Conservation (phyloP, 2,888 invertebrate genomes). For the Oxyteleia sp. region DNA sequence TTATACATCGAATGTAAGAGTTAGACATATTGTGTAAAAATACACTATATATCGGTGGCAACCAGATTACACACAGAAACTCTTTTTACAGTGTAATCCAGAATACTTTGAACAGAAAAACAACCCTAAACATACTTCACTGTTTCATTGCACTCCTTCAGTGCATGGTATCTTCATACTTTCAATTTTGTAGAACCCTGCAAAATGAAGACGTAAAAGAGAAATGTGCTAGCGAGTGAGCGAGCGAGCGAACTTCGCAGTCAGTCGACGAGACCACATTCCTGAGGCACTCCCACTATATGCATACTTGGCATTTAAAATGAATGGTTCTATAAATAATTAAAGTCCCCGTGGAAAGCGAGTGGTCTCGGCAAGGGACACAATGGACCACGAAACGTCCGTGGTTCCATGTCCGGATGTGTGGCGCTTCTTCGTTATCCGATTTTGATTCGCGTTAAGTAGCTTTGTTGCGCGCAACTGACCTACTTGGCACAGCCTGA, state of each 20-base stretch:
- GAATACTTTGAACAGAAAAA: too few relatives aligned
- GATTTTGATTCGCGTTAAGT: conserved; percentile 72
- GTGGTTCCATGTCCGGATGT: conserved; percentile 38
- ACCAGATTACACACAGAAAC: too few relatives aligned
- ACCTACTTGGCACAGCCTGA: conserved; percentile 78
- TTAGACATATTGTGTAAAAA: too few relatives aligned
- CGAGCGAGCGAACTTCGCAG: conserved; percentile 69
- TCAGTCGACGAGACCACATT: conserved; percentile 82
- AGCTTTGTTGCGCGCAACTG: conserved; percentile 74
- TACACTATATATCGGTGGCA: too few relatives aligned
- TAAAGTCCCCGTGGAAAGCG: conserved; percentile 67
- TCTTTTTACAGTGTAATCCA: too few relatives aligned
- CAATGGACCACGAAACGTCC: conserved; percentile 38
- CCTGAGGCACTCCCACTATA: conserved; percentile 83
- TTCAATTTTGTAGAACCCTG: conserved; percentile 64
- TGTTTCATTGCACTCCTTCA: not conserved
- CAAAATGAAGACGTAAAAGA: conserved; percentile 78
- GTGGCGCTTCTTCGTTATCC: conserved; percentile 55
- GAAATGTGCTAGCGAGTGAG: conserved; percentile 75
- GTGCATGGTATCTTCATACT: conserved; percentile 35
- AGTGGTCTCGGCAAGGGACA: conserved; percentile 24
- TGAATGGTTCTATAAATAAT: conserved; percentile 72
- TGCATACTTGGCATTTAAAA: conserved; percentile 75
- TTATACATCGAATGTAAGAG: too few relatives aligned
- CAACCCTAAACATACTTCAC: too few relatives aligned